These are phyloP conservation scores for Coelinius sp. DNA, from an alignment of 2,888 invertebrate species.

Conservation along the genomic window DNA sequence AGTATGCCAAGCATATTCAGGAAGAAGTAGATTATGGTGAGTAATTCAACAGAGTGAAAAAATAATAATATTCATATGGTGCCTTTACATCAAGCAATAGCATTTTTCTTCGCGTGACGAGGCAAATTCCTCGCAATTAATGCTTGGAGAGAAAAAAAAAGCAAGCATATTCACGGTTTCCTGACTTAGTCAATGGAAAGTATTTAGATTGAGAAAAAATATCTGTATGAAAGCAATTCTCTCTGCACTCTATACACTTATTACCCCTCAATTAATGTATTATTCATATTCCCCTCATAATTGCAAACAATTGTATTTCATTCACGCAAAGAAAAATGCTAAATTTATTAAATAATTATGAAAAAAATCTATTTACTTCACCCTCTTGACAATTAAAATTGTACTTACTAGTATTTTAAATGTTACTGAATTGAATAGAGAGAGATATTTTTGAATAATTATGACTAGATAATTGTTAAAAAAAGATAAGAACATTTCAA, in stretches of 20 bases:
- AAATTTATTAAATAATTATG: constrained; percentile 11
- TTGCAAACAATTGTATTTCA: background rate
- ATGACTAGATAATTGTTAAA: background rate
- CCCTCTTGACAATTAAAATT: background rate
- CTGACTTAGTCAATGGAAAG: background rate
- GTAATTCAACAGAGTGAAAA: background rate
- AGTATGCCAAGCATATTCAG: constrained; percentile 65
- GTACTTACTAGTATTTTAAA: constrained; percentile 24
- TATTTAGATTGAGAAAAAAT: background rate
- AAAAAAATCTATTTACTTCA: background rate
- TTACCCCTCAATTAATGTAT: background rate
- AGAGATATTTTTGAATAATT: constrained; percentile 11
- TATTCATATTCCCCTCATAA: background rate
- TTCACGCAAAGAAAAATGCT: constrained; percentile 16
- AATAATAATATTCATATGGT: background rate
- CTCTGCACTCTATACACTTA: background rate
- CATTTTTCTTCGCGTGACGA: constrained; percentile 21
- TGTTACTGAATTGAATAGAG: constrained; percentile 10
- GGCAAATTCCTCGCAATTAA: background rate
- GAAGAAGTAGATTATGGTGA: constrained; percentile 57
- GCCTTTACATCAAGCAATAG: constrained; percentile 5
- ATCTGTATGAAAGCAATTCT: background rate
- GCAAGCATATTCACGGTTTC: background rate
- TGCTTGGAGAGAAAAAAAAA: too few species aligned
- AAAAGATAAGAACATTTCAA: background rate